These are phyloP conservation scores for Pheucticus melanocephalus DNA, from an alignment of 2,113 vertebrate genomes.

Conservation along the genomic window DNA sequence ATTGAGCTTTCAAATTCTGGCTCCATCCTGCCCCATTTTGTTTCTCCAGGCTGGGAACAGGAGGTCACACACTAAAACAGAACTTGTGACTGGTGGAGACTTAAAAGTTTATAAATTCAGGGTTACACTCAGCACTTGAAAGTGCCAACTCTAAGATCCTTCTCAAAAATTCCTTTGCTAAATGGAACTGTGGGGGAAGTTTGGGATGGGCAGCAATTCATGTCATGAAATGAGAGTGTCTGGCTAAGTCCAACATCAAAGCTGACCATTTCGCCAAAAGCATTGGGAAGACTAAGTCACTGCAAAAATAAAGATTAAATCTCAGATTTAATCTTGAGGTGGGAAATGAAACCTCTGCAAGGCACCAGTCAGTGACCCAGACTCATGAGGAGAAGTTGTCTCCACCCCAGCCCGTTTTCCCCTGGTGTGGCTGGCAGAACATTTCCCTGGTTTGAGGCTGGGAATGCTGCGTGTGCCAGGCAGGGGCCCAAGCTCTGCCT, in stretches of 20 bases:
- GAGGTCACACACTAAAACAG: neutral
- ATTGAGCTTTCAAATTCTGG: neutral
- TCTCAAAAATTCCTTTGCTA: constrained; percentile 17
- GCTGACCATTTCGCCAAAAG: neutral
- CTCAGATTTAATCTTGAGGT: constrained; percentile 11
- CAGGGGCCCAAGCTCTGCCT: accelerated
- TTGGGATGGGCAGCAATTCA: constrained; percentile 21
- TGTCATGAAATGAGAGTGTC: neutral
- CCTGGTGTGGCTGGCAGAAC: neutral
- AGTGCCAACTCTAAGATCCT: neutral
- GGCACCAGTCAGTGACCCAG: neutral
- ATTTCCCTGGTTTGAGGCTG: neutral
- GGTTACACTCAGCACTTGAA: constrained; percentile 7
- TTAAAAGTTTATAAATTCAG: neutral
- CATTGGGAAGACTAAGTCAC: neutral
- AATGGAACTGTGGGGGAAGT: neutral
- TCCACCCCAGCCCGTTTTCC: neutral
- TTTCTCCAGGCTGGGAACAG: neutral
- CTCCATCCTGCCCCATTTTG: neutral
- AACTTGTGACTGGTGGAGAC: neutral
- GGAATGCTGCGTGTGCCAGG: neutral
- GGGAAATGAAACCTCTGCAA: neutral
- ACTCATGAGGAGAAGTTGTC: neutral
- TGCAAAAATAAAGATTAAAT: constrained; percentile 4
- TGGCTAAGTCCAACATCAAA: constrained; percentile 15